Base-by-base conservation (phyloP, 2,888 invertebrate genomes). In the Drosophila neonasuta region DNA sequence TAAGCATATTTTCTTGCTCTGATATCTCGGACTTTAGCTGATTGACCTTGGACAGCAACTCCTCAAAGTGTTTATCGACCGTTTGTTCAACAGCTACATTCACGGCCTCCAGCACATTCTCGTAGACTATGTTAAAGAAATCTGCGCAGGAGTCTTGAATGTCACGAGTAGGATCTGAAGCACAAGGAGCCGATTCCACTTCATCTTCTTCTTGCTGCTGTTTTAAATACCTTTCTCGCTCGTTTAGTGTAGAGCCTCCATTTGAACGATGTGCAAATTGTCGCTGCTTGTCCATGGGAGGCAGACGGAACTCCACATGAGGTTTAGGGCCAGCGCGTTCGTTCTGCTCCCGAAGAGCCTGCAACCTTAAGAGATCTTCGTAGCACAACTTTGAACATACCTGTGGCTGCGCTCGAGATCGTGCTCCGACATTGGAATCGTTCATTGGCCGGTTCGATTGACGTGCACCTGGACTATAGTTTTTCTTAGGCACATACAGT, bases 101-200 rank as follows among this genome's bases (percentile, higher is more conserved):
- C 8, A 91, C 86, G 13, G 88, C 86, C 29, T 89, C 85, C 56
- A 88, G 55, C 11, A 90, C 86, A 44, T 87, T 87, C 9, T 89
- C 89, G 29, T 86, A 81, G 4, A 91, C 74, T 8, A 86, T 78
- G 57, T 78, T 87, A 3, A 90, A 81, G 48, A 90, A 90, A 49
- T 88, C 89, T 6, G 77, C 77, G 41, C 86, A 87, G n/a, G 88
- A 78, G 1, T 90, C 87, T 48, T 24, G 24, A 24, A 24, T 24
- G 24, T 24, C 24, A 24, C 6, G 6, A 6, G 24, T 6, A 6
- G 24, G 24, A 24, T 24, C 24, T 24, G 24, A 24, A 24, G 24
- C 4, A 24, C 24, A 24, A 24, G 54, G 4, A 10, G 29, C 1
- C 7, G 5, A 8, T 2, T 20, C 36, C 20, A 49, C n/a, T 44